Conservation (phyloP, 1,140 invertebrate genomes). For the Lordiphosa mommai region DNA sequence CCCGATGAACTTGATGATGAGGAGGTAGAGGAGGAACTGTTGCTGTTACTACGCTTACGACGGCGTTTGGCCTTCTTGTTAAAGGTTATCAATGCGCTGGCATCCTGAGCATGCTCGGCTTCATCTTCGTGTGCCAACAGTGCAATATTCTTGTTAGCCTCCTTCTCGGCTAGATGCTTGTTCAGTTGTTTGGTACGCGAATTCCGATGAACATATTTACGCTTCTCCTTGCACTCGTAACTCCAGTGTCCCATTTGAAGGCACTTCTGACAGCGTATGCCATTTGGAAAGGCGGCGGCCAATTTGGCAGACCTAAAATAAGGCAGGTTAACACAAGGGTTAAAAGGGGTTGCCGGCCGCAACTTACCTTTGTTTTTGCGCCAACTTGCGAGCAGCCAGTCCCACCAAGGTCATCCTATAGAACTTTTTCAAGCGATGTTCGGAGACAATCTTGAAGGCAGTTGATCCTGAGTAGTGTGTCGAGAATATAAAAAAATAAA, state of each 20-base stretch:
- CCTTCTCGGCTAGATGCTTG: conserved; percentile 84
- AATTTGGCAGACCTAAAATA: conserved; percentile 80
- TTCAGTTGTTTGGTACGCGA: conserved; percentile 90
- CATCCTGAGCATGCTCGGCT: conserved; percentile 17
- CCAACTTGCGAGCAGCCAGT: conserved; percentile 69
- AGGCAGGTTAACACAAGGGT: not conserved
- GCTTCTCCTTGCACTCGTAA: conserved; percentile 93
- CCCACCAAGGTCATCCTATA: conserved; percentile 75
- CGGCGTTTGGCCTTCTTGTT: conserved; percentile 40
- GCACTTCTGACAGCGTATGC: conserved; percentile 93
- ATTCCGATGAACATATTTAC: conserved; percentile 90
- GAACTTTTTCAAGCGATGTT: conserved; percentile 42
- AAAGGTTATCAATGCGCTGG: not conserved
- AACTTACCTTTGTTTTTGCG: conserved; percentile 65
- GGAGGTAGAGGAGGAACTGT: conserved; percentile 5
- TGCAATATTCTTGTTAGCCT: conserved; percentile 15
- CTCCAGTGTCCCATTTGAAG: conserved; percentile 95
- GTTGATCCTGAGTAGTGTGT: not conserved
- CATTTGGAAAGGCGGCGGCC: conserved; percentile 84
- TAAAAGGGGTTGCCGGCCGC: not conserved
- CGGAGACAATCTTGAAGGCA: conserved; percentile 63
- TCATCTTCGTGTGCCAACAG: not conserved
- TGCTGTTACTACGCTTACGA: conserved; percentile 36
- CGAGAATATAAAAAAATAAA: too few relatives aligned
- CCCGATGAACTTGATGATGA: conserved; percentile 57